Percentiles rank a stretch among this genome's conserved stretches.
phyloP scores from a whole-genome alignment of 2,888 invertebrate genomes.

The Orgyia antiqua region DNA sequence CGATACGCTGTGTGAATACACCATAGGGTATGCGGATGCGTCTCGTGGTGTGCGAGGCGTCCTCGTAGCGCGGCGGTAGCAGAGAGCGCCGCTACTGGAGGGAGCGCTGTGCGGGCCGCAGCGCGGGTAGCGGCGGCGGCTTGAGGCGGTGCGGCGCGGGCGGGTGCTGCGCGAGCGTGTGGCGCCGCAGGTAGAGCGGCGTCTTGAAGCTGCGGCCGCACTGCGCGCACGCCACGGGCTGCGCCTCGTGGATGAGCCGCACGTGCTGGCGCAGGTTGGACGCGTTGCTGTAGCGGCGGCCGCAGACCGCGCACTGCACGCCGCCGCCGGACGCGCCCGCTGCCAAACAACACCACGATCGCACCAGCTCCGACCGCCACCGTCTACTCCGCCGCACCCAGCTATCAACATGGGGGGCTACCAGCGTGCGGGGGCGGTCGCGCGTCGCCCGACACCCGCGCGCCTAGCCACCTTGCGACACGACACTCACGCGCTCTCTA shows the following conservation, averaged over 20 bases:
- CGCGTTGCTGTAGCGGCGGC: conserved; percentile 83
- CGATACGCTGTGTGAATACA: too few relatives aligned
- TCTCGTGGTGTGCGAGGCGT: too few relatives aligned
- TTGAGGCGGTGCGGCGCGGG: conserved; percentile 39
- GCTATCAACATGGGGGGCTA: conserved; percentile 23
- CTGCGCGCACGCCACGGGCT: conserved; percentile 82
- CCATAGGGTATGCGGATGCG: too few relatives aligned
- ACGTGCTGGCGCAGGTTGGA: conserved; percentile 87
- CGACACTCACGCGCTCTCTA: conserved; percentile 56
- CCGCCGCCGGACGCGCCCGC: conserved; percentile 56
- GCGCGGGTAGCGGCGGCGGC: conserved; percentile 57
- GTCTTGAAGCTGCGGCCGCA: conserved; percentile 87
- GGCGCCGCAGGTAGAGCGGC: conserved; percentile 85
- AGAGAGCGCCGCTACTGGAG: conserved; percentile 41
- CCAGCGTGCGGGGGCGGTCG: conserved; percentile 30
- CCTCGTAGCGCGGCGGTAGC: conserved; percentile 8
- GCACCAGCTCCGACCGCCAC: conserved; percentile 38
- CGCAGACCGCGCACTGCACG: conserved; percentile 82
- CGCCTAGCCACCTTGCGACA: conserved; percentile 58
- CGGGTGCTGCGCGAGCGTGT: conserved; percentile 84
- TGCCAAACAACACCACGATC: conserved; percentile 67
- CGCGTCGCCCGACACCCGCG: conserved; percentile 68
- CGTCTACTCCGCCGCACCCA: conserved; percentile 20
- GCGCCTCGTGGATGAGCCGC: conserved; percentile 84
- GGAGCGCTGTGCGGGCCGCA: conserved; percentile 50